Evolutionary conservation across 2,888 invertebrate species (phyloP).

Genomic region (Gymnocheta viridis): DNA sequence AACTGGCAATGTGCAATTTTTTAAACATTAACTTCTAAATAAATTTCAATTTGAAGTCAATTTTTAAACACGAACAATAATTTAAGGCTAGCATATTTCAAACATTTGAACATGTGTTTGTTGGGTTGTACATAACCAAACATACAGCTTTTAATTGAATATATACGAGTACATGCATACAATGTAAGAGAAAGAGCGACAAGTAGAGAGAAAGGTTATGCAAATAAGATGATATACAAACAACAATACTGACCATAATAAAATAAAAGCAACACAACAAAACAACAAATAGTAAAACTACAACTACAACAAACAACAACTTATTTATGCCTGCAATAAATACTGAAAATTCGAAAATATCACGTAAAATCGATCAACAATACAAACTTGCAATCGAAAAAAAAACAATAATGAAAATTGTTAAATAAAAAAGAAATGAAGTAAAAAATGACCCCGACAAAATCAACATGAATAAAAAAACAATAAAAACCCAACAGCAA

Average conservation of each 20-base stretch:
- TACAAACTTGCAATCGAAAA: slow-evolving; percentile 79
- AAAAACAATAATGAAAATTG: slow-evolving; percentile 17
- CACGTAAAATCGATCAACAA: slow-evolving; percentile 82
- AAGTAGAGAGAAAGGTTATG: slow-evolving; percentile 12
- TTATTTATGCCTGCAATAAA: slow-evolving; percentile 74
- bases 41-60: too few species aligned
- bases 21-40: too few species aligned
- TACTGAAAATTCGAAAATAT: slow-evolving; percentile 81
- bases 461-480: slow-evolving; percentile 35
- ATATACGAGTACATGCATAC: slow-evolving; percentile 70
- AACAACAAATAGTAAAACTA: slow-evolving; percentile 71
- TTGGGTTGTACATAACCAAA: slow-evolving; percentile 32
- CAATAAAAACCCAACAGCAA: slow-evolving; percentile 19
- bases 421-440: slow-evolving; percentile 31
- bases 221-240: slow-evolving; percentile 44
- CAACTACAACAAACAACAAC: slow-evolving; percentile 65
- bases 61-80: too few species aligned
- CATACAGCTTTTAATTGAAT: slow-evolving; percentile 59
- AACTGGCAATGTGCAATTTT: too few species aligned
- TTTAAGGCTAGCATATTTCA: too few species aligned
- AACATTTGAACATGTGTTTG: too few species aligned
- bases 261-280: slow-evolving; percentile 65
- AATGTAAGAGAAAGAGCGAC: slow-evolving; percentile 69
- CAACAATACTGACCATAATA: slow-evolving; percentile 61
- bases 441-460: slow-evolving; percentile 53